Evolutionary conservation across 2,797 vertebrate genomes (phyloP), one percentile per base, ranked within the genome.

Genomic region (Pangasius krempfi): DNA sequence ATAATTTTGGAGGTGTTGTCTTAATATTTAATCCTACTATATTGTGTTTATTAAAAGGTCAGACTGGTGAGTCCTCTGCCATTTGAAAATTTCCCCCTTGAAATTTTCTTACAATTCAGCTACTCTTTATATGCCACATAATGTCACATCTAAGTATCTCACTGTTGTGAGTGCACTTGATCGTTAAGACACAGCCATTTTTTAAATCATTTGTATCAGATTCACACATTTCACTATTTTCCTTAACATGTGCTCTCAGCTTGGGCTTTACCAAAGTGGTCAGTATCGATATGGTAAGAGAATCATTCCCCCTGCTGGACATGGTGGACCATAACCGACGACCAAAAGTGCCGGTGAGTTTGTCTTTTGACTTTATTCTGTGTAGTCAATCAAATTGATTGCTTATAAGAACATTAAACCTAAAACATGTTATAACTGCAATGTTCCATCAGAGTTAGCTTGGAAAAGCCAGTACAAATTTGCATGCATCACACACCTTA

Each of bases 231-330:
- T 16, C 7, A 10, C 2, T 33, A 12, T 54, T 70, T 20, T 92
- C 90, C 89, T 94, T 93, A 92, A 94, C 89, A 0, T 62, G 1
- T 18, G 10, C 12, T 20, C 83, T 86, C 86, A 99, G 98, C 91
- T 93, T 98, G 90, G 98, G 97, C 50, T 98, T 98, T 90, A 94
- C 95, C 83, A 96, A 95, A 0, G 96, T 97, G 5, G 92, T 98
- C 87, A 98, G 94, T 82, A 93, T 98, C 0, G 97, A 98, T 88
- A 94, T 96, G 81, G 86, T 98, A 73, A 89, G 95, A 84, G 96
- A 98, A 91, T 95, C 96, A 0, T 95, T 96, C 90, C 97, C 97
- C 4, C 95, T 97, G 91, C 95, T 98, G 89, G 98, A 98, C 92
- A 97, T 96, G 92, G 96, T 98, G 89, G 97, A 98, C 87, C 97